phyloP scores from a whole-genome alignment of 1,140 invertebrate genomes.

The Drosophila kanapiae region DNA sequence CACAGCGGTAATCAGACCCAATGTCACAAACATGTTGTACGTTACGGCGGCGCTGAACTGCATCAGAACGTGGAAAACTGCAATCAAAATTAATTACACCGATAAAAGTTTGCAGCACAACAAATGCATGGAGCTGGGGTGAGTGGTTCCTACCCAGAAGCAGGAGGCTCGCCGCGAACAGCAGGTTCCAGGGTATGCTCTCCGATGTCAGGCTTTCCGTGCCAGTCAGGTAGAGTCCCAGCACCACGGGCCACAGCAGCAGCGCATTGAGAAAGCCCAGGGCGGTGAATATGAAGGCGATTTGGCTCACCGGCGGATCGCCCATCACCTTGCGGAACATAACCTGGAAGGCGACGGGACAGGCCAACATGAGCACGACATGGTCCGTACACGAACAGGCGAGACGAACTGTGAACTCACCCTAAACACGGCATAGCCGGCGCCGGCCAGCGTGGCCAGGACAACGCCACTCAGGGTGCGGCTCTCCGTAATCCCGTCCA shows the following conservation, averaged over 20 bases:
- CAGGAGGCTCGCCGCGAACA: slow-evolving; percentile 91
- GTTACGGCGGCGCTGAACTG: slow-evolving; percentile 96
- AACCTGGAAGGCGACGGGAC: slow-evolving; percentile 87
- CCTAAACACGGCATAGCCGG: slow-evolving; percentile 96
- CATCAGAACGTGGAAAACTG: slow-evolving; percentile 95
- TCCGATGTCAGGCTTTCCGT: slow-evolving; percentile 92
- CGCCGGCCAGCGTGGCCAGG: slow-evolving; percentile 94
- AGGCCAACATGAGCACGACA: slow-evolving; percentile 55
- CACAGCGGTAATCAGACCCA: slow-evolving; percentile 95
- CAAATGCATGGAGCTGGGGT: not conserved
- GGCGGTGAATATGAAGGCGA: slow-evolving; percentile 94
- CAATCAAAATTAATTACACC: slow-evolving; percentile 85
- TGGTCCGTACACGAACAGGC: slow-evolving; percentile 33
- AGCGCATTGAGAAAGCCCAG: slow-evolving; percentile 93
- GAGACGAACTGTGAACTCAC: slow-evolving; percentile 85
- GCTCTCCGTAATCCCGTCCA: slow-evolving; percentile 96
- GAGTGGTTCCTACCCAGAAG: slow-evolving; percentile 88
- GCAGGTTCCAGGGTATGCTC: slow-evolving; percentile 92
- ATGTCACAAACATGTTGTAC: slow-evolving; percentile 96
- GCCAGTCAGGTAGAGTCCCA: slow-evolving; percentile 93
- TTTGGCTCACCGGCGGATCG: slow-evolving; percentile 94
- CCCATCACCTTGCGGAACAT: slow-evolving; percentile 96
- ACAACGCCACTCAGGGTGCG: slow-evolving; percentile 96
- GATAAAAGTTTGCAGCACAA: slow-evolving; percentile 63
- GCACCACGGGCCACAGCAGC: slow-evolving; percentile 94